Conservation (phyloP, 2,797 vertebrate genomes). For the Sardinella longiceps region DNA sequence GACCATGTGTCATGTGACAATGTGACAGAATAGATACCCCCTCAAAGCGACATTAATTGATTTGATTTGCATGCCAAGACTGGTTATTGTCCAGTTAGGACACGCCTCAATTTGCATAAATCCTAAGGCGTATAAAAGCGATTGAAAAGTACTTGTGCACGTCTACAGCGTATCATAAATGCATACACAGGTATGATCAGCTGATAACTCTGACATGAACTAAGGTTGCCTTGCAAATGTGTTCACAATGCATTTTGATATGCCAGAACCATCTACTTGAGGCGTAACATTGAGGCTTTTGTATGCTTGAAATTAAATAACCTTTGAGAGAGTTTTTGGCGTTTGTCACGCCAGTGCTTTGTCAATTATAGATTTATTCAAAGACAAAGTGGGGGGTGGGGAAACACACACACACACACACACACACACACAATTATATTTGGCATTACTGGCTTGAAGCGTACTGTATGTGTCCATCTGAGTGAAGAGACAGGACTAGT, state of each 20-base stretch:
- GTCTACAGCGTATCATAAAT: not conserved
- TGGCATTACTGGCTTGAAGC: not conserved
- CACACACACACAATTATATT: not conserved
- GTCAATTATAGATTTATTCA: not conserved
- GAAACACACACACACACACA: not conserved
- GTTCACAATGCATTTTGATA: not conserved
- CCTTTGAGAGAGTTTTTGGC: not conserved
- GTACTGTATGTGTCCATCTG: not conserved
- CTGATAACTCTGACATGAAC: not conserved
- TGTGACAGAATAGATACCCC: not conserved
- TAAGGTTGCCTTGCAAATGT: not conserved
- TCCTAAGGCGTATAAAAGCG: not conserved
- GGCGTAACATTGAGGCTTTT: not conserved
- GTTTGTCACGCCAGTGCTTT: not conserved
- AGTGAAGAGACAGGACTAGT: not conserved
- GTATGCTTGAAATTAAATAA: not conserved
- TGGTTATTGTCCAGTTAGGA: not conserved
- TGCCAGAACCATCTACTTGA: not conserved
- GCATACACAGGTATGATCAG: not conserved
- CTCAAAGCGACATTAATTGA: slow-evolving; percentile 10
- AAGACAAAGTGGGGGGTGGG: slow-evolving; percentile 8
- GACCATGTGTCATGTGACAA: not conserved
- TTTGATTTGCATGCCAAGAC: slow-evolving; percentile 18
- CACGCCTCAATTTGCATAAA: not conserved
- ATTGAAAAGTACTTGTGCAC: not conserved